Evolutionary conservation across 1,140 invertebrate species (phyloP).

Genomic region (Drosophila pallidifrons): DNA sequence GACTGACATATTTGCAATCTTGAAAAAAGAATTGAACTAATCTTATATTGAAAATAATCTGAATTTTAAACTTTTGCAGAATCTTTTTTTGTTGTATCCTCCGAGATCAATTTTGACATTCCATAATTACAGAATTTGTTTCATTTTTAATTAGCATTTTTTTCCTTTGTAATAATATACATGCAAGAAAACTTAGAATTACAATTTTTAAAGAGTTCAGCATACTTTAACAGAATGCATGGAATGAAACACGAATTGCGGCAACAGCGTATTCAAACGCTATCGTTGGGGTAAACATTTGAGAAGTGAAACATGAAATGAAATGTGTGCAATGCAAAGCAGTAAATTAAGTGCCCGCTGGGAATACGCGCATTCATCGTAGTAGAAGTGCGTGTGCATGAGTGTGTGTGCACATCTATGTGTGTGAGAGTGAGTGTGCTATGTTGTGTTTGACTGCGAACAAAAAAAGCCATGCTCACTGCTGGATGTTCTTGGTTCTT

Average conservation of each 20-base stretch:
- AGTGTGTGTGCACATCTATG: slow-evolving; percentile 2
- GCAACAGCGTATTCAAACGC: slow-evolving; percentile 54
- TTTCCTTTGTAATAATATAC: no score
- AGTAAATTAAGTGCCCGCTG: slow-evolving; percentile 82
- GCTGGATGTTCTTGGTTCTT: slow-evolving; percentile 23
- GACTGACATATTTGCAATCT: no score
- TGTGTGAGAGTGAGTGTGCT: slow-evolving; percentile 3
- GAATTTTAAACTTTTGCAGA: no score
- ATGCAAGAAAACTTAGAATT: no score
- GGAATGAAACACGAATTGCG: slow-evolving; percentile 46
- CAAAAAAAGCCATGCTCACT: slow-evolving; percentile 37
- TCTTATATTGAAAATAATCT: no score
- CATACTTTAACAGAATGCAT: neutral
- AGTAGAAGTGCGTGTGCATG: slow-evolving; percentile 30
- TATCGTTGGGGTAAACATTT: slow-evolving; percentile 37
- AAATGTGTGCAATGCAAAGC: slow-evolving; percentile 58
- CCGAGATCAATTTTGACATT: no score
- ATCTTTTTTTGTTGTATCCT: no score
- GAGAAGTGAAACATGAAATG: slow-evolving; percentile 58
- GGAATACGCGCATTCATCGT: slow-evolving; percentile 53
- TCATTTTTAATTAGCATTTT: no score
- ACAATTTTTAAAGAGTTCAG: no score
- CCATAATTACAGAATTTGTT: no score
- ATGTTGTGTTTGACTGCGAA: slow-evolving; percentile 35
- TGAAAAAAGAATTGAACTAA: no score